Percentiles rank a stretch among this genome's conserved stretches.
Conservation (phyloP, 2,888 invertebrate genomes). For the Mythimna vitellina region DNA sequence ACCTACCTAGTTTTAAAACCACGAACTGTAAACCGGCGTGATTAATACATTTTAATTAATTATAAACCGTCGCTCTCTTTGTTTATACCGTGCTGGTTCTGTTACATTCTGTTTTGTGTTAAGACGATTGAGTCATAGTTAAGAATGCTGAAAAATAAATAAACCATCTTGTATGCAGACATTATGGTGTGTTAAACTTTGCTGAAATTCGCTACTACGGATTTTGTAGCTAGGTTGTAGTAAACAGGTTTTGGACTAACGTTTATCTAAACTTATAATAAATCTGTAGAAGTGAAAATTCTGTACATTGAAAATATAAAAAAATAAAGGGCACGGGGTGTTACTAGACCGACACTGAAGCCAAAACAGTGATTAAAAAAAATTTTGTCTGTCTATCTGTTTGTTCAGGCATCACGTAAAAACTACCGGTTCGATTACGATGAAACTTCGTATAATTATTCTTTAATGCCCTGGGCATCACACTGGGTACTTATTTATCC, state of each 20-base stretch:
- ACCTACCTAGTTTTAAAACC: constrained; percentile 11
- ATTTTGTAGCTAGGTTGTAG: constrained; percentile 22
- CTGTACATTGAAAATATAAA: too few species aligned
- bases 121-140: constrained; percentile 47
- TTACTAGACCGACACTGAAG: too few species aligned
- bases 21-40: constrained; percentile 10
- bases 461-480: too few species aligned
- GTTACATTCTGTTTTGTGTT: constrained; percentile 51
- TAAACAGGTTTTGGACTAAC: constrained; percentile 17
- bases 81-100: constrained; percentile 45
- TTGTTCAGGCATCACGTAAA: too few species aligned
- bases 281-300: too few species aligned
- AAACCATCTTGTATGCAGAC: constrained; percentile 22
- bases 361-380: too few species aligned
- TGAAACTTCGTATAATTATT: too few species aligned
- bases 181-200: constrained; percentile 7
- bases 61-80: constrained; percentile 28
- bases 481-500: too few species aligned
- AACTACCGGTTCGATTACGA: too few species aligned
- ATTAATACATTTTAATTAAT: constrained; percentile 46
- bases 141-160: constrained; percentile 39
- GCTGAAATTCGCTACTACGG: constrained; percentile 8
- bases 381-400: too few species aligned
- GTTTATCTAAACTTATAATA: too few species aligned
- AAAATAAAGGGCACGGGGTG: too few species aligned